phyloP scores from a whole-genome alignment of 1,140 invertebrate genomes.

The Bombus superbus region DNA sequence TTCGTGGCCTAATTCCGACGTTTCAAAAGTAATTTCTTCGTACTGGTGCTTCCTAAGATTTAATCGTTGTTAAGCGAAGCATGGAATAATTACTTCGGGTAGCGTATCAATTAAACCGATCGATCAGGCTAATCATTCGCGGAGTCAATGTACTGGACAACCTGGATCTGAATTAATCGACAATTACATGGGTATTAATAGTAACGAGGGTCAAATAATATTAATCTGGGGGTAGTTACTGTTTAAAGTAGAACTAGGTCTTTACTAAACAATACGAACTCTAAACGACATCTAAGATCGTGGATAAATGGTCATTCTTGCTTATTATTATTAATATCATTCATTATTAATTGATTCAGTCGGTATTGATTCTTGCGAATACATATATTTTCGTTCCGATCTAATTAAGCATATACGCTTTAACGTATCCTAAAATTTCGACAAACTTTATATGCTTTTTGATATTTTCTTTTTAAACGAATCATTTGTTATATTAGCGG shows the following conservation, averaged over 20 bases:
- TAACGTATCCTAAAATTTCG: not conserved
- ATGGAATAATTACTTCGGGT: conserved; percentile 25
- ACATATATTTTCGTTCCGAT: not conserved
- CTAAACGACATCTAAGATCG: not conserved
- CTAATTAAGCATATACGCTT: not conserved
- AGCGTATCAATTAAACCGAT: conserved; percentile 46
- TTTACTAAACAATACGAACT: conserved; percentile 5
- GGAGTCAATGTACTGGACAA: conserved; percentile 56
- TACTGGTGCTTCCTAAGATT: not conserved
- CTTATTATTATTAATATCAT: not conserved
- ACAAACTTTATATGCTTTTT: not conserved
- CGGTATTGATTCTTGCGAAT: not conserved
- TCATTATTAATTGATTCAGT: not conserved
- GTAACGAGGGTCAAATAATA: conserved; percentile 71
- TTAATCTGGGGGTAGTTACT: conserved; percentile 51
- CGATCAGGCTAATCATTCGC: conserved; percentile 49
- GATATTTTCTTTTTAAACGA: not conserved
- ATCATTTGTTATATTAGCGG: not conserved
- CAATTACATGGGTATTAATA: conserved; percentile 71
- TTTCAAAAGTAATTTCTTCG: not conserved
- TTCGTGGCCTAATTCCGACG: conserved; percentile 12
- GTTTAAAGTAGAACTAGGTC: conserved; percentile 38
- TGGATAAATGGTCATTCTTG: not conserved
- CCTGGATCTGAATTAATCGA: conserved; percentile 66
- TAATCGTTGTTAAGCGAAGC: conserved; percentile 25